phyloP scores from a whole-genome alignment of 1,140 invertebrate genomes.

The Drosophila ironensis region DNA sequence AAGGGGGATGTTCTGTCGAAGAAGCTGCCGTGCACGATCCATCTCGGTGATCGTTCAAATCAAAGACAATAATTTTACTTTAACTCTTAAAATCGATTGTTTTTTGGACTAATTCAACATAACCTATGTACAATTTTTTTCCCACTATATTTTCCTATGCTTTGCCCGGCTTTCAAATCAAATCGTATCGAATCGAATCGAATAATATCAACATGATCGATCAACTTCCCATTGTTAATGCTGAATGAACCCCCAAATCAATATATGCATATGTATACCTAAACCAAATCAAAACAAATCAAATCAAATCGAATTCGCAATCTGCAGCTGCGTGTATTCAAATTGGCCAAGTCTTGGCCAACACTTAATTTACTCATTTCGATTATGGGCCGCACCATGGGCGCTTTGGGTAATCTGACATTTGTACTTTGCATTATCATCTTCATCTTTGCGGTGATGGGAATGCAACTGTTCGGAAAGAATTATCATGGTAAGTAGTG shows the following conservation, averaged over 20 bases:
- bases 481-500: slow-evolving; percentile 91
- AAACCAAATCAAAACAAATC: slow-evolving; percentile 20
- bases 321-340: slow-evolving; percentile 96
- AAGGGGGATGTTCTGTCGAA: background rate
- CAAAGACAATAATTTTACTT: slow-evolving; percentile 6
- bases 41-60: background rate
- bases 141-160: slow-evolving; percentile 70
- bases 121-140: slow-evolving; percentile 45
- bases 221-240: slow-evolving; percentile 19
- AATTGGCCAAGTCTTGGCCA: slow-evolving; percentile 98
- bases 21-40: slow-evolving; percentile 38
- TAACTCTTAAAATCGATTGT: slow-evolving; percentile 28
- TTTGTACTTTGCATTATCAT: slow-evolving; percentile 98
- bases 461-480: slow-evolving; percentile 97
- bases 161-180: slow-evolving; percentile 78
- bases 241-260: slow-evolving; percentile 22
- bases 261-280: too few species aligned
- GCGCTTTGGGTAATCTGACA: slow-evolving; percentile 97
- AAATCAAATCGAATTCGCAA: slow-evolving; percentile 27
- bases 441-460: slow-evolving; percentile 99
- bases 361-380: slow-evolving; percentile 98
- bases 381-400: slow-evolving; percentile 98
- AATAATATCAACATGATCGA: slow-evolving; percentile 3
- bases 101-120: slow-evolving; percentile 45
- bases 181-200: slow-evolving; percentile 22